Evolutionary conservation across 2,113 vertebrate genomes (phyloP).

Genomic region (Ibidorhyncha struthersii): DNA sequence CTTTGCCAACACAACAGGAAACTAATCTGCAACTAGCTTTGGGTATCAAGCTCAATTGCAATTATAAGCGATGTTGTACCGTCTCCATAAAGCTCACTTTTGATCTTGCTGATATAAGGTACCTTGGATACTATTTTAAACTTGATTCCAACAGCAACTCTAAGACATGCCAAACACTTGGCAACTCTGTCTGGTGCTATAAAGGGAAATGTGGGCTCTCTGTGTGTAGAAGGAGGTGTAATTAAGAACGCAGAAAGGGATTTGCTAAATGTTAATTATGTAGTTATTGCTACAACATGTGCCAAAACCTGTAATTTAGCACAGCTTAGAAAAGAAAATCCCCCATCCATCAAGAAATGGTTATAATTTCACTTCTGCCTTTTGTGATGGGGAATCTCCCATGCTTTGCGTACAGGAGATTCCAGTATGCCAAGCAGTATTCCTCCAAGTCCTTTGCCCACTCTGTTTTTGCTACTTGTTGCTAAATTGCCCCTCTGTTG

Average conservation of each 20-base stretch:
- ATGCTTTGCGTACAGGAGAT: neutral
- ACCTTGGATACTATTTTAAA: slow-evolving; percentile 54
- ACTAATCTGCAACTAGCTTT: slow-evolving; percentile 62
- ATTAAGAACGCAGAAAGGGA: slow-evolving; percentile 67
- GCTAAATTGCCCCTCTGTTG: neutral
- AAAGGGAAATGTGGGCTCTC: slow-evolving; percentile 62
- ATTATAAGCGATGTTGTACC: neutral
- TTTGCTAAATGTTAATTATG: slow-evolving; percentile 72
- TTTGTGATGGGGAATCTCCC: slow-evolving; percentile 17
- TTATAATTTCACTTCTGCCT: slow-evolving; percentile 40
- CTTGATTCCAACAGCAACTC: slow-evolving; percentile 43
- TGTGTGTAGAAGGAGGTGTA: slow-evolving; percentile 50
- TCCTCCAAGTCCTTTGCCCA: neutral
- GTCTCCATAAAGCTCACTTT: slow-evolving; percentile 34
- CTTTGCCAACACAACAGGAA: slow-evolving; percentile 79
- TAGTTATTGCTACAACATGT: slow-evolving; percentile 54
- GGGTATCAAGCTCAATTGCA: slow-evolving; percentile 36
- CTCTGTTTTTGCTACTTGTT: neutral
- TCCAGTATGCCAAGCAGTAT: neutral
- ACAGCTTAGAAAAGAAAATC: slow-evolving; percentile 27
- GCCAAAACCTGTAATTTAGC: slow-evolving; percentile 68
- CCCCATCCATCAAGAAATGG: slow-evolving; percentile 6
- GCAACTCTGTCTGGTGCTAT: slow-evolving; percentile 53
- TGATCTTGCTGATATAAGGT: slow-evolving; percentile 29
- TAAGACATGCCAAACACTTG: slow-evolving; percentile 59